Evolutionary conservation across 2,888 invertebrate genomes (phyloP).

Genomic region (Drosophila crucigera): DNA sequence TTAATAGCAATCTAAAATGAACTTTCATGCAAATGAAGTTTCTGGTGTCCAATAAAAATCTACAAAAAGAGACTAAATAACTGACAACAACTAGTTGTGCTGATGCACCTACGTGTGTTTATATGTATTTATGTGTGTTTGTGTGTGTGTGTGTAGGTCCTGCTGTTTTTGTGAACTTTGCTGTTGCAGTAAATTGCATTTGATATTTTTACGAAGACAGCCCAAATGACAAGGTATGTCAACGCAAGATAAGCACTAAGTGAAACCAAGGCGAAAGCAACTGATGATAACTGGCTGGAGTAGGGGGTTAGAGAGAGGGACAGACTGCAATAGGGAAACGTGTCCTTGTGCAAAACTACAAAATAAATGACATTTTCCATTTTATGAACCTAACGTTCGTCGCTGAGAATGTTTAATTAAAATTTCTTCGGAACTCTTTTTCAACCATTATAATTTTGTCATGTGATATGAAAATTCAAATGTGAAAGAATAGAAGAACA

Average conservation of each 20-base stretch:
- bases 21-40: constrained; percentile 45
- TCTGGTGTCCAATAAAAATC: constrained; percentile 24
- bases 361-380: constrained; percentile 64
- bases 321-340: not conserved
- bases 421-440: constrained; percentile 46
- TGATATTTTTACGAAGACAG: constrained; percentile 74
- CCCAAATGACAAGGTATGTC: constrained; percentile 77
- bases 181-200: constrained; percentile 68
- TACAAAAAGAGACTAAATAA: constrained; percentile 29
- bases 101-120: constrained; percentile 8
- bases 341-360: constrained; percentile 50
- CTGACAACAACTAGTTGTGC: constrained; percentile 20
- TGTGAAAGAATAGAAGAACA: constrained; percentile 25
- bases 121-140: not conserved
- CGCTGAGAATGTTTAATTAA: constrained; percentile 64
- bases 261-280: constrained; percentile 31
- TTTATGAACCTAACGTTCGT: not conserved
- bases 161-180: constrained; percentile 26
- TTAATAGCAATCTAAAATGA: constrained; percentile 25
- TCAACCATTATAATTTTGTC: constrained; percentile 29
- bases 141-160: not conserved
- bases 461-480: constrained; percentile 42
- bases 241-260: constrained; percentile 72
- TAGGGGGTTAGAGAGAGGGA: not conserved
- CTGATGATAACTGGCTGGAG: constrained; percentile 15